Evolutionary conservation across 2,888 invertebrate species (phyloP), one percentile per base, ranked within the genome.

Genomic region (Nematopogon swammerdamellus): DNA sequence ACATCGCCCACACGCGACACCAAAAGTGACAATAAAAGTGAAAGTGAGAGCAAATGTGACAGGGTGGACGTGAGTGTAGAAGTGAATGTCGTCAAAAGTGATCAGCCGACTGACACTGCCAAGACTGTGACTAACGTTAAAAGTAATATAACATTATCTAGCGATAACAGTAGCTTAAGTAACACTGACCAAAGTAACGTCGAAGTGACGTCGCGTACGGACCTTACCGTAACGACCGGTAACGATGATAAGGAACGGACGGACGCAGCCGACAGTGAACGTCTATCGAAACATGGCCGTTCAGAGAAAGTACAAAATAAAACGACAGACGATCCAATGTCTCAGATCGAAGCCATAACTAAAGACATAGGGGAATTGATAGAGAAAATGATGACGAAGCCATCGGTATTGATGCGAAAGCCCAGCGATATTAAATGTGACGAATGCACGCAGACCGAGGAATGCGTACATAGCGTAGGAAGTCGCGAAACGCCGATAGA

Each of bases 321-420:
- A 61, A 10, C 10, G 10, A 25, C 25, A 46, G 63, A 60, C 44
- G 61, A 63, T 53, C 63, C 72, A 36, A 64, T 75, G 61, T 63
- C 67, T 53, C 63, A 74, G 56, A 67, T 81, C 46, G 70, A 69
- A 59, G 65, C 67, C 18, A 66, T 73, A 43, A 70, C 72, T 11
- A 68, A 79, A 55, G 73, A 79, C 52, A 61, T 82, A 52, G 70
- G 73, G 17, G 67, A 72, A 52, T 61, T 80, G 1, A 72, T 73
- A 50, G 65, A 72, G 55, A 72, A 73, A 55, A 73, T 74, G 64
- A 68, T 63, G 52, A n/a, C n/a, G n/a, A 68, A 65, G 57, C 55
- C 73, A 54, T 64, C 73, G n/a, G n/a, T n/a, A 4, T 63, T 62
- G 20, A 68, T 64, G 54, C 63, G 57, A 19, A 48, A 56, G 2